Base-by-base conservation (phyloP, 2,113 vertebrate species). In the Neogobius melanostomus region DNA sequence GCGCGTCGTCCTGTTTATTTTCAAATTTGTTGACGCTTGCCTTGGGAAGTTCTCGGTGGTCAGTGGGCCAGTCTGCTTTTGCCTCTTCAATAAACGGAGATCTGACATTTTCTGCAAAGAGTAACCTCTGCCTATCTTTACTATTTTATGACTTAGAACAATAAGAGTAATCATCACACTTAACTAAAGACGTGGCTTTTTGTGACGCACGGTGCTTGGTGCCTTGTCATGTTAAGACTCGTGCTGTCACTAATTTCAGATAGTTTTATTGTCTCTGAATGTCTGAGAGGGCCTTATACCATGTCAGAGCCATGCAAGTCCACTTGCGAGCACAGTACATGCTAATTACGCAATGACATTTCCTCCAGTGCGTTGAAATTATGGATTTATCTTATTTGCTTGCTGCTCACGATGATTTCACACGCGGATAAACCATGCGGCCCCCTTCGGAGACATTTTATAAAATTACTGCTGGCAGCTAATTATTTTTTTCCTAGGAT, bases 401-500 rank as follows among this genome's bases (percentile, higher is more conserved):
- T 88, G 44, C 69, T 81, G 71, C 75, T 73, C 28, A 36, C 3
- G 4, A 77, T 81, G 74, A 46, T 85, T 88, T 63, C 75, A 78
- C 84, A 78, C 85, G 43, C 72, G 66, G 64, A 85, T 83, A 87
- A 81, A 76, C 80, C 82, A 79, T 36, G 28, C 28, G 28, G 76
- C 60, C 82, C 81, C 84, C 56, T 59, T 75, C 16, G 52, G 76
- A 84, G 87, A 88, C 85, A 83, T 89, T 91, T 88, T 81, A 81
- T 87, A 81, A 90, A 88, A 90, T 88, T 87, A 87, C 88, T 87
- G 84, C 80, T 89, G 86, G 89, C 2, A 21, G 21, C 21, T 21
- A 21, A n/a, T n/a, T n/a, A n/a, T 21, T 21, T 21, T 21, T 2
- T 21, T 21, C 21, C 21, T 21, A 21, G 21, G 21, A 21, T 21